A percentile compares a stretch with the other conserved stretches of the same genome.
These are phyloP conservation scores for Octonoba sinensis DNA, from an alignment of 2,888 invertebrate species.

Conservation along the genomic window DNA sequence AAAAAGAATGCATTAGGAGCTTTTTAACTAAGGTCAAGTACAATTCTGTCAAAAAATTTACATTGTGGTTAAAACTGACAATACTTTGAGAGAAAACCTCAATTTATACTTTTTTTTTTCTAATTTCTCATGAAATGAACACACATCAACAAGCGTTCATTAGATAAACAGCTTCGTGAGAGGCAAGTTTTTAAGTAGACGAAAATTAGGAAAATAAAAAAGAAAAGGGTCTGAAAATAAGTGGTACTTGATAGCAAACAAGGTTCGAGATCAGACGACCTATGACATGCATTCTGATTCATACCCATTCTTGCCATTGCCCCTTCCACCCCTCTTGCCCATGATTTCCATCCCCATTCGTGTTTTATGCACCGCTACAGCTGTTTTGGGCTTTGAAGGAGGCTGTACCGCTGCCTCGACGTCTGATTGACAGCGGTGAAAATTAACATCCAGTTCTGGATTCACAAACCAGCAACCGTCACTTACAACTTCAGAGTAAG, in stretches of 20 bases:
- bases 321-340: neutral
- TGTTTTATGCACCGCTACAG: conserved; percentile 54
- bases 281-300: conserved; percentile 45
- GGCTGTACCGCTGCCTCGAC: conserved; percentile 40
- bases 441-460: conserved; percentile 62
- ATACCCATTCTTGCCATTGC: conserved; percentile 8
- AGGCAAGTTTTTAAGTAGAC: too few relatives aligned
- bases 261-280: conserved; percentile 24
- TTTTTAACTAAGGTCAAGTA: too few relatives aligned
- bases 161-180: too few relatives aligned
- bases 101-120: too few relatives aligned
- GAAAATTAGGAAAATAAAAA: too few relatives aligned
- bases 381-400: conserved; percentile 50
- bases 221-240: too few relatives aligned
- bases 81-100: too few relatives aligned
- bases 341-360: conserved; percentile 30
- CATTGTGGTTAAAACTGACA: too few relatives aligned
- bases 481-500: conserved; percentile 41
- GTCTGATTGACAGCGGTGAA: conserved; percentile 59
- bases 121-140: too few relatives aligned
- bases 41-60: too few relatives aligned
- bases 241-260: conserved; percentile 16
- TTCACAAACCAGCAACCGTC: conserved; percentile 61
- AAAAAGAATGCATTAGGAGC: too few relatives aligned
- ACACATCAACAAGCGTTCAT: too few relatives aligned